Percentiles rank a stretch among this genome's conserved stretches.
Conservation (phyloP, 2,797 vertebrate species). For the Anguilla pacifica region DNA sequence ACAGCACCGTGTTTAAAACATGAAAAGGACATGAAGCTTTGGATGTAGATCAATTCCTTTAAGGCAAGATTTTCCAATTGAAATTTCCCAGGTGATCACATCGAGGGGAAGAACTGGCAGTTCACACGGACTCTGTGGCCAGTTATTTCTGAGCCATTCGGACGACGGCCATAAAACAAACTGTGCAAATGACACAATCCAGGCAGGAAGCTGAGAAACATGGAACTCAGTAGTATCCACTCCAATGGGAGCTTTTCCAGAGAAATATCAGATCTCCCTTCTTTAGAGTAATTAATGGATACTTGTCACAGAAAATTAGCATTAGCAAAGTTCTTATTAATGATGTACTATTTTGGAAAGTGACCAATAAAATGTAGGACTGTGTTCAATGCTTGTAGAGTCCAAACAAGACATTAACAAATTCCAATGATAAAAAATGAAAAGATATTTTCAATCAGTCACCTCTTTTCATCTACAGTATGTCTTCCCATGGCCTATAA, state of each 20-base stretch:
- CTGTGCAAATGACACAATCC: neutral
- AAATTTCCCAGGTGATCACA: conserved; percentile 19
- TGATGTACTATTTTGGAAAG: neutral
- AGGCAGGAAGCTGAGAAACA: conserved; percentile 5
- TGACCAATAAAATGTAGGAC: neutral
- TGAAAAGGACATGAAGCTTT: neutral
- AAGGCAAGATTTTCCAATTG: conserved; percentile 1
- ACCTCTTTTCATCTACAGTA: neutral
- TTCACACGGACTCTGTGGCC: neutral
- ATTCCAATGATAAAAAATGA: neutral
- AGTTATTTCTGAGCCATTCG: neutral
- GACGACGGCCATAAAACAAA: neutral
- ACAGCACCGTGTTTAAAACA: neutral
- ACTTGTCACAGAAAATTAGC: neutral
- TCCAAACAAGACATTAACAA: neutral
- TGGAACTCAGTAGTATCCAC: neutral
- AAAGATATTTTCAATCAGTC: neutral
- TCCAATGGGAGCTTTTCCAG: neutral
- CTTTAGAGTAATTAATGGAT: neutral
- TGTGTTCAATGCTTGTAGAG: neutral
- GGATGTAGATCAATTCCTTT: neutral
- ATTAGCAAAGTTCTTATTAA: neutral
- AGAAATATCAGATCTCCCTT: neutral
- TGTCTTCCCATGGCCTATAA: neutral
- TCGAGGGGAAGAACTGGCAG: neutral